Conservation (phyloP, 1,140 invertebrate genomes). For the Cephus cinctus region DNA sequence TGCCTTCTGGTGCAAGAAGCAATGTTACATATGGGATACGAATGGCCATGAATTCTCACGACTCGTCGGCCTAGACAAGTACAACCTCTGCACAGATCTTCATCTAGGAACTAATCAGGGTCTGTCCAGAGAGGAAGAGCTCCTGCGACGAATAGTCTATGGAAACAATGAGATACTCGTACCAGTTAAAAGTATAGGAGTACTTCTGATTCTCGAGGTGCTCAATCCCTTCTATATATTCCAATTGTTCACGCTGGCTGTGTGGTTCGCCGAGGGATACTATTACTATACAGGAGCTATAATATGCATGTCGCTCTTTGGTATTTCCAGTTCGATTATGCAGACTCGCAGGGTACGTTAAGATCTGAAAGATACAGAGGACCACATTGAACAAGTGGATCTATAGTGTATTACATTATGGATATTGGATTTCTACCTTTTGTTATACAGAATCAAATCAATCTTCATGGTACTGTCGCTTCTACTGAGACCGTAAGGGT, state of each 20-base stretch:
- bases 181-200: constrained; percentile 69
- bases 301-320: constrained; percentile 81
- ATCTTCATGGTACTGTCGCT: constrained; percentile 68
- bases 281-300: constrained; percentile 86
- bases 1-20: constrained; percentile 68
- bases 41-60: constrained; percentile 62
- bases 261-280: constrained; percentile 82
- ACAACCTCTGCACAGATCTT: constrained; percentile 61
- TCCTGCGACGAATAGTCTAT: constrained; percentile 66
- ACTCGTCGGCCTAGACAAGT: constrained; percentile 66
- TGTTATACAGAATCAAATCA: constrained; percentile 67
- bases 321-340: constrained; percentile 77
- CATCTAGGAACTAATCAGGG: constrained; percentile 58
- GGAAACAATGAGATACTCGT: constrained; percentile 80
- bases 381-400: not conserved
- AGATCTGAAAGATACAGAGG: not conserved
- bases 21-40: constrained; percentile 68
- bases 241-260: constrained; percentile 81
- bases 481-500: constrained; percentile 64
- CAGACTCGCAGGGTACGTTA: constrained; percentile 76
- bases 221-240: constrained; percentile 97
- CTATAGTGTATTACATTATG: not conserved
- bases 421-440: not conserved
- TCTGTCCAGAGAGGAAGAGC: constrained; percentile 56
- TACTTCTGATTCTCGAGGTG: constrained; percentile 74